These are phyloP conservation scores for Lycocerus yunnanus DNA, from an alignment of 2,888 invertebrate species.

Conservation along the genomic window DNA sequence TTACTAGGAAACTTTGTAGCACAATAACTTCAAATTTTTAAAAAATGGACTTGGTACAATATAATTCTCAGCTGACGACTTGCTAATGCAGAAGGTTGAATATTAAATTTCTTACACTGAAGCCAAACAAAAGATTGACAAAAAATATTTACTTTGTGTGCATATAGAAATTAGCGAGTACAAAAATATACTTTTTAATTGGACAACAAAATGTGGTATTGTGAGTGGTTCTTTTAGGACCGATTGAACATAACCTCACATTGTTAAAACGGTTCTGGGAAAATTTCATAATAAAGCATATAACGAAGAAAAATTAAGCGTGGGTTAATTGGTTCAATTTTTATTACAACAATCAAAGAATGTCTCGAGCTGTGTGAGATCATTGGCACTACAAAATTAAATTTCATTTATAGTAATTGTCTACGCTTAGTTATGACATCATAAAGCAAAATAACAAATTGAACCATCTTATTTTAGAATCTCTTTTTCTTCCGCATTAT, in stretches of 20 bases:
- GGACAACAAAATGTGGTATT: not conserved
- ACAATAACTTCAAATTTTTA: too few relatives aligned
- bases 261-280: not conserved
- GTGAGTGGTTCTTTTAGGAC: not conserved
- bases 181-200: not conserved
- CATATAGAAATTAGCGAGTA: not conserved
- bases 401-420: not conserved
- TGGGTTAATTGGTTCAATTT: constrained; percentile 41
- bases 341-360: constrained; percentile 37
- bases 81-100: not conserved
- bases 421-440: not conserved
- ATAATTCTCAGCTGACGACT: too few relatives aligned
- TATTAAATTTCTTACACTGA: not conserved
- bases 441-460: not conserved
- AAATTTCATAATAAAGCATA: not conserved
- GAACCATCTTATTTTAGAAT: not conserved
- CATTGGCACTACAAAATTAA: constrained; percentile 18
- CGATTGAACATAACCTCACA: not conserved
- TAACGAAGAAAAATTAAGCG: constrained; percentile 34
- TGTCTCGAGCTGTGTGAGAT: constrained; percentile 29
- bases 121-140: not conserved
- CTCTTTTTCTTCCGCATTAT: not conserved
- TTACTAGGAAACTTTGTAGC: too few relatives aligned
- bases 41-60: too few relatives aligned
- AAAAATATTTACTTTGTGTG: not conserved